These are phyloP conservation scores for Leuciscus waleckii DNA, from an alignment of 2,797 vertebrate genomes.

Conservation along the genomic window DNA sequence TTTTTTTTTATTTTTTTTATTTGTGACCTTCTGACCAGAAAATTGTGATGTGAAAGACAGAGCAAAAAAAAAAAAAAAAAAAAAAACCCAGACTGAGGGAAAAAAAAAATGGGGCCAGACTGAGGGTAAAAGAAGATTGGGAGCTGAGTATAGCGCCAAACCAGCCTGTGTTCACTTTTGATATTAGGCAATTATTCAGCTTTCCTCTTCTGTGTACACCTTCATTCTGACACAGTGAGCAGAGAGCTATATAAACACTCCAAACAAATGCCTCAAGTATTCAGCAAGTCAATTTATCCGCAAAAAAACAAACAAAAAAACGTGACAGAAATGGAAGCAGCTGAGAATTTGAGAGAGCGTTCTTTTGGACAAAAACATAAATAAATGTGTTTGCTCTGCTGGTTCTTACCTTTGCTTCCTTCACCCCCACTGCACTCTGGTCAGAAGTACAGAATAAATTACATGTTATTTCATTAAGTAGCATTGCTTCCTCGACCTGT, in stretches of 20 bases:
- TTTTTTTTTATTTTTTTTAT: neutral
- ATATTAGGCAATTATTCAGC: slow-evolving; percentile 46
- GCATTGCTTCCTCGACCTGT: slow-evolving; percentile 87
- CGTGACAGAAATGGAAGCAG: slow-evolving; percentile 57
- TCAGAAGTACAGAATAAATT: slow-evolving; percentile 88
- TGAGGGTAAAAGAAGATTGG: slow-evolving; percentile 48
- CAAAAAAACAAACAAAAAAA: slow-evolving; percentile 44
- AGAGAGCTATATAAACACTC: slow-evolving; percentile 59
- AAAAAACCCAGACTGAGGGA: slow-evolving; percentile 50
- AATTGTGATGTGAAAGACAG: slow-evolving; percentile 56
- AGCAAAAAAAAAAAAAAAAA: slow-evolving; percentile 28
- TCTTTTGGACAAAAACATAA: slow-evolving; percentile 51
- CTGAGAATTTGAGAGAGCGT: slow-evolving; percentile 59
- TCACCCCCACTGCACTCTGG: slow-evolving; percentile 85
- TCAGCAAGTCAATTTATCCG: slow-evolving; percentile 53
- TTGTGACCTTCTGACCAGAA: slow-evolving; percentile 65
- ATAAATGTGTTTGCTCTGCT: slow-evolving; percentile 53
- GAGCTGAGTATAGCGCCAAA: slow-evolving; percentile 54
- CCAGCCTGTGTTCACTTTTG: slow-evolving; percentile 30
- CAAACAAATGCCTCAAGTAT: slow-evolving; percentile 59
- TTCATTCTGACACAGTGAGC: slow-evolving; percentile 53
- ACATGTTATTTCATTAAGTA: slow-evolving; percentile 87
- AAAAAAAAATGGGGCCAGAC: slow-evolving; percentile 55
- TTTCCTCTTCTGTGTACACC: slow-evolving; percentile 57
- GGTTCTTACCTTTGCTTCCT: slow-evolving; percentile 81